Conservation (phyloP, 2,888 invertebrate genomes). For the Abscondita cerata region DNA sequence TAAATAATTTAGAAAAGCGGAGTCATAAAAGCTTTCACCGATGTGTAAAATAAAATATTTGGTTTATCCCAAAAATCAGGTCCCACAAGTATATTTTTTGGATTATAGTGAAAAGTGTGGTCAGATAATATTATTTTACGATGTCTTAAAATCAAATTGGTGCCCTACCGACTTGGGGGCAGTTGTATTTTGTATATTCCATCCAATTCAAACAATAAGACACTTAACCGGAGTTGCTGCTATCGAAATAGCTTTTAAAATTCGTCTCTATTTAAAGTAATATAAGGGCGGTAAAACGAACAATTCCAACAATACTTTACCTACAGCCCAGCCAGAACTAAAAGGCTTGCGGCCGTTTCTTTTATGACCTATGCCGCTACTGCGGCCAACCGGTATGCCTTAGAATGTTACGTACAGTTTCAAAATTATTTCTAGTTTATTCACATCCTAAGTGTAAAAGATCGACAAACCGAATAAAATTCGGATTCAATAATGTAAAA, state of each 20-base stretch:
- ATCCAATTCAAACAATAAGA: slow-evolving; percentile 18
- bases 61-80: slow-evolving; percentile 13
- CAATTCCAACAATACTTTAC: slow-evolving; percentile 35
- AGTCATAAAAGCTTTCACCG: slow-evolving; percentile 22
- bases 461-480: slow-evolving; percentile 51
- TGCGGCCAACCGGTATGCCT: slow-evolving; percentile 30
- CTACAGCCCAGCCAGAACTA: slow-evolving; percentile 37
- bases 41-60: slow-evolving; percentile 16
- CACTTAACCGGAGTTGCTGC: slow-evolving; percentile 17
- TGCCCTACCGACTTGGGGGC: slow-evolving; percentile 16
- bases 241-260: slow-evolving; percentile 20
- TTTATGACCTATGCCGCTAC: slow-evolving; percentile 41
- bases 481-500: slow-evolving; percentile 55
- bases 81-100: slow-evolving; percentile 27
- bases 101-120: slow-evolving; percentile 35
- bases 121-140: slow-evolving; percentile 44
- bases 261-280: slow-evolving; percentile 30
- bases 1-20: slow-evolving; percentile 9
- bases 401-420: slow-evolving; percentile 20
- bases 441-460: slow-evolving; percentile 43
- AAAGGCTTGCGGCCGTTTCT: slow-evolving; percentile 44
- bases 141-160: slow-evolving; percentile 38
- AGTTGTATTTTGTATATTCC: slow-evolving; percentile 22
- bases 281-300: slow-evolving; percentile 32
- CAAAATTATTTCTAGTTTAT: not conserved